phyloP scores from a whole-genome alignment of 2,888 invertebrate species.

The Spicauda simplicius region DNA sequence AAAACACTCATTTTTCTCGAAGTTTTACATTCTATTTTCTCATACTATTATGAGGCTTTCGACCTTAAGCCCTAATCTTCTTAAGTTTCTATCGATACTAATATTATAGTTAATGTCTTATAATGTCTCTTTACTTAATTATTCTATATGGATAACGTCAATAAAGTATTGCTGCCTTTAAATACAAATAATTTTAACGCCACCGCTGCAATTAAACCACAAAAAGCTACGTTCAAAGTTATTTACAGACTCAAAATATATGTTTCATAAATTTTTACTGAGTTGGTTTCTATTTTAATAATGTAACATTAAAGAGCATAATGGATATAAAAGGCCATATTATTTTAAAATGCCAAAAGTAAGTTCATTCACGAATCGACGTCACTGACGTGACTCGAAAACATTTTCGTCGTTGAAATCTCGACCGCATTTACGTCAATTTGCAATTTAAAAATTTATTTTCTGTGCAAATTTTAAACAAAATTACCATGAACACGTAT shows the following conservation, averaged over 20 bases:
- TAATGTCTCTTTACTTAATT: too few species aligned
- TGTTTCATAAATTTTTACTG: neutral
- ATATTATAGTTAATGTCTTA: too few species aligned
- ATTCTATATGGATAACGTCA: too few species aligned
- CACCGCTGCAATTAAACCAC: too few species aligned
- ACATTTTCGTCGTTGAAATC: slow-evolving; percentile 27
- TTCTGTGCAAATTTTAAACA: slow-evolving; percentile 43
- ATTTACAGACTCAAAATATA: neutral
- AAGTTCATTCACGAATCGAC: slow-evolving; percentile 14
- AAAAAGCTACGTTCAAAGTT: neutral
- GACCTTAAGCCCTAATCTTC: too few species aligned
- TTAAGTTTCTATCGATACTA: too few species aligned
- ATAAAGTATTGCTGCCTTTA: too few species aligned
- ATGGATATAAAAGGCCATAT: slow-evolving; percentile 2
- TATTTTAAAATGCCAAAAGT: slow-evolving; percentile 1
- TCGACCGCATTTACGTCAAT: slow-evolving; percentile 27
- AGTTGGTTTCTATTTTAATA: slow-evolving; percentile 1
- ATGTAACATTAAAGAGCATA: neutral
- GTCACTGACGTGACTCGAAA: slow-evolving; percentile 26
- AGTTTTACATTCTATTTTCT: too few species aligned
- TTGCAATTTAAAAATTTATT: slow-evolving; percentile 38
- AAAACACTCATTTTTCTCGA: too few species aligned
- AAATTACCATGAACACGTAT: slow-evolving; percentile 50
- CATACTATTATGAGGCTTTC: too few species aligned
- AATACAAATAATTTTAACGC: too few species aligned